Conservation (phyloP, 2,888 invertebrate genomes). For the Hololepta plana region DNA sequence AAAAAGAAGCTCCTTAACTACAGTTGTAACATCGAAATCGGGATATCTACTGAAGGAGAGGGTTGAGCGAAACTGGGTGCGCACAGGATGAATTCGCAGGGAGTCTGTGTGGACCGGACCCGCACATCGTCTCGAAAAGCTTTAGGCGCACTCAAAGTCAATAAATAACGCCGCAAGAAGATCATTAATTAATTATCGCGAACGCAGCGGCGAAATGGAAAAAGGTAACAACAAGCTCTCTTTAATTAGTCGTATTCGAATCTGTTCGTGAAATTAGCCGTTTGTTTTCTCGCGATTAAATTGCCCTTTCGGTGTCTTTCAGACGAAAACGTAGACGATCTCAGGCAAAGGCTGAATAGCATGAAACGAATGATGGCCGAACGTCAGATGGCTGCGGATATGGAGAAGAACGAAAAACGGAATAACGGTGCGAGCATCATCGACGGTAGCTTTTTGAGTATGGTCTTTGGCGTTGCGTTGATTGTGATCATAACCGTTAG, state of each 20-base stretch:
- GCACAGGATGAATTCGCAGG: too few relatives aligned
- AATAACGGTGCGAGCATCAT: slow-evolving; percentile 39
- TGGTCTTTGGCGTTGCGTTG: slow-evolving; percentile 65
- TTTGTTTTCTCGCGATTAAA: too few relatives aligned
- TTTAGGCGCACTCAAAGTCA: too few relatives aligned
- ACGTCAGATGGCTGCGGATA: slow-evolving; percentile 32
- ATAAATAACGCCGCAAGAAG: too few relatives aligned
- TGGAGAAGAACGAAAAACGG: slow-evolving; percentile 21
- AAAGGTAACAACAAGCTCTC: slow-evolving; percentile 6
- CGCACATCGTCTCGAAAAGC: too few relatives aligned
- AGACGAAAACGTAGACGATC: slow-evolving; percentile 60
- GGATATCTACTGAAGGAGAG: too few relatives aligned
- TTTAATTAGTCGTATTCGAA: neutral
- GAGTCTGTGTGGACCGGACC: too few relatives aligned
- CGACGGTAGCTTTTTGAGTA: slow-evolving; percentile 64
- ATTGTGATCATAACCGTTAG: slow-evolving; percentile 65
- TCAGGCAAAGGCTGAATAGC: slow-evolving; percentile 55
- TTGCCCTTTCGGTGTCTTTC: too few relatives aligned
- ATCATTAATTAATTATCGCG: slow-evolving; percentile 1
- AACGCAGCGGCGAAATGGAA: slow-evolving; percentile 5
- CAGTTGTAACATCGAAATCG: too few relatives aligned
- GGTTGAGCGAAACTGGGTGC: too few relatives aligned
- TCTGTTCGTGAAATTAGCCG: too few relatives aligned
- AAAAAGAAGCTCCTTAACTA: too few relatives aligned
- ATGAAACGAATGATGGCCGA: slow-evolving; percentile 74